These are phyloP conservation scores for Hylyphantes graminicola DNA, from an alignment of 1,140 invertebrate genomes.

Conservation along the genomic window DNA sequence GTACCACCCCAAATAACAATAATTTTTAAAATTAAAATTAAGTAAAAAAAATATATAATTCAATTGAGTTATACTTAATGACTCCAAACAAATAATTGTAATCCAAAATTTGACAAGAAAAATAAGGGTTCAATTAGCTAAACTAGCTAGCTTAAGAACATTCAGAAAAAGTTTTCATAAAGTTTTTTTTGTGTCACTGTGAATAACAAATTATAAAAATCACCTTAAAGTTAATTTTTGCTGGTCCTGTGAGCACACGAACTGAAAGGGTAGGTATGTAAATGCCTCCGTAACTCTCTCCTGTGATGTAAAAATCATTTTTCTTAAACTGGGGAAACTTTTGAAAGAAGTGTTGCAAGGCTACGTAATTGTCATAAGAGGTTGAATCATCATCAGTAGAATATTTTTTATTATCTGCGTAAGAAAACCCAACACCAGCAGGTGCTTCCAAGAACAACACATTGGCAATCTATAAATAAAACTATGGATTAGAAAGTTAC, in stretches of 20 bases:
- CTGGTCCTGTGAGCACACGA: constrained; percentile 67
- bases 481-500: background rate
- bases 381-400: constrained; percentile 70
- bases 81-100: background rate
- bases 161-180: too few species aligned
- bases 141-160: too few species aligned
- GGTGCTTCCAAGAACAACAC: constrained; percentile 76
- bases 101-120: constrained; percentile 32
- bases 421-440: constrained; percentile 73
- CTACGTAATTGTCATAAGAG: constrained; percentile 68
- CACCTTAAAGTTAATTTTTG: constrained; percentile 68
- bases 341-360: constrained; percentile 70
- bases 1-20: background rate
- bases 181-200: too few species aligned
- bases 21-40: background rate
- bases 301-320: constrained; percentile 69
- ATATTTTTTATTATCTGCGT: constrained; percentile 70
- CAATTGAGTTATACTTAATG: background rate
- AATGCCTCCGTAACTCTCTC: constrained; percentile 70
- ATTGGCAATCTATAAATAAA: constrained; percentile 77
- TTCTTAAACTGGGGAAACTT: constrained; percentile 70
- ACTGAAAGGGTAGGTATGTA: constrained; percentile 71
- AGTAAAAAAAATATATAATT: background rate
- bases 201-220: background rate
- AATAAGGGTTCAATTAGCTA: background rate